Evolutionary conservation across 1,140 invertebrate species (phyloP), one percentile per base, ranked within the genome.

Genomic region (Ladona fulva): DNA sequence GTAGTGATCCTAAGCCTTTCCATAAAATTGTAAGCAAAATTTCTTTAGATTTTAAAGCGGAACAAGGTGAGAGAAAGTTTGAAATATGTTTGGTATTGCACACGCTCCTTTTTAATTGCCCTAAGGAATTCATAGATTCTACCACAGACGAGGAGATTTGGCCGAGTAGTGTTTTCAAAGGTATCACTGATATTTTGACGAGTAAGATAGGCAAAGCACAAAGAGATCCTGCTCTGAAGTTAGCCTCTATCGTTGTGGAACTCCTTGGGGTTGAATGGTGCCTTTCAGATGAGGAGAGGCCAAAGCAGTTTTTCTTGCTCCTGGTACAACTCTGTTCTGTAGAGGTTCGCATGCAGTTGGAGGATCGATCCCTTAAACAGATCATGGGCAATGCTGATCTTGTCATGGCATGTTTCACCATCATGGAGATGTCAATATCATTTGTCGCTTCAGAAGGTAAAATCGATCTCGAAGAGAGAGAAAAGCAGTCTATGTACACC

Each of bases 271-370:
- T 93, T 12, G 93, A 95, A 80, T 96, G 93, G 93, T 87, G 91
- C 42, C 85, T 95, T 74, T 88, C 87, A 79, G 92, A 94, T 85
- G 92, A 93, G 80, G 92, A 92, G 74, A 92, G 91, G 80, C 90
- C 91, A 78, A 93, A 92, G 85, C 90, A 92, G 82, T 93, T 96
- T 81, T 93, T 97, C 80, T 85, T 97, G 0, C 84, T 97, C 66
- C 84, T 97, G 1, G 89, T 96, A 77, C 95, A 97, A 84, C 84
- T 98, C 24, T 91, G 92, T 80, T 94, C 94, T 76, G 94, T 98
- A 83, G 96, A 97, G 88, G 91, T 97, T 1, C 89, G 95, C 81
- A 97, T 98, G 94, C 92, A 95, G 81, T 85, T 97, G 73, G 95
- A 98, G 83, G 93, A 95, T 79, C 92, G 92, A 80, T 82, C 81